Base-by-base conservation (phyloP, 2,797 vertebrate species). In the Ctenosaura bakeri region DNA sequence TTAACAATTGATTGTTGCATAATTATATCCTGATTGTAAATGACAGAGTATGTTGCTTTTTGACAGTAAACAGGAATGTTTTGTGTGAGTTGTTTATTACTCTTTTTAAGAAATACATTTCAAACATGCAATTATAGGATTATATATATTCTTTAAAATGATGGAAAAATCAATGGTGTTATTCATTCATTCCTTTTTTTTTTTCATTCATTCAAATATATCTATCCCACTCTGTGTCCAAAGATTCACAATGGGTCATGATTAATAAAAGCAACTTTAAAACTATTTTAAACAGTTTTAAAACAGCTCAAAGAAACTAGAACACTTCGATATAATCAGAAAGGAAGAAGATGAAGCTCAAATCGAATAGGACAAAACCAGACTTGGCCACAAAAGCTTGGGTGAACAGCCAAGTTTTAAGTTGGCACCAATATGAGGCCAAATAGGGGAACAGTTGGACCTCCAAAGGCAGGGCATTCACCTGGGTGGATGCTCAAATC, bases 1-100 rank as follows among this genome's bases (percentile, higher is more conserved):
- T 78, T 89, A 69, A 78, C 16, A 79, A 79, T 71, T 85, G 74
- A 85, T 69, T 24, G 26, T 14, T 71, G 29, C 35, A 79, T 69
- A 85, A 69, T 74, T 74, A 82, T 83, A 24, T 5, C 52, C 73
- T 46, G 69, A 88, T 56, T 85, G n/a, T 66, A 54, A 54, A 54
- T 6, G 14, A 35, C n/a, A 7, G 22, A 32, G 59, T 5, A 18
- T 42, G 9, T 52, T 89, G 1, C 54, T 77, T 77, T 83, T 35
- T 46, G 56, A 52, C 29, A 84, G 42, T 26, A 76, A 74, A 50
- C 20, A 84, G 22, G 5, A 64, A 29, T 69, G 85, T 35, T 46
- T 64, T 46, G 22, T 69, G 8, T 76, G 71, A 52, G 42, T 8
- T 76, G 32, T 7, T 35, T 69, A 73, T 12, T 4, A 24, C 12